Evolutionary conservation across 1,140 invertebrate genomes (phyloP).

Genomic region (Phthorimaea operculella): DNA sequence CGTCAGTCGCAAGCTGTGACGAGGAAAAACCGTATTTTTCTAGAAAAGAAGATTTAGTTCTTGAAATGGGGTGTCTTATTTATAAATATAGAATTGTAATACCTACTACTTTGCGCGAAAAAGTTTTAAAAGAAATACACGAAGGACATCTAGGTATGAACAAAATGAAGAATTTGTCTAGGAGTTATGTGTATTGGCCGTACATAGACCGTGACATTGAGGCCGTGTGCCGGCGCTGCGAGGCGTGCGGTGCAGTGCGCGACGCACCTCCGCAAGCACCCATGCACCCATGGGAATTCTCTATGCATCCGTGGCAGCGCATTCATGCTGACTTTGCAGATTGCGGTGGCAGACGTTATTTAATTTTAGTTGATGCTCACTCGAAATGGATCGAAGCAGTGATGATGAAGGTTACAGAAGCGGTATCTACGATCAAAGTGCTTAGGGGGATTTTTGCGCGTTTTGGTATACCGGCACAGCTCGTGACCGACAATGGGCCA

Average conservation of each 20-base stretch:
- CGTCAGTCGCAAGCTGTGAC: background rate
- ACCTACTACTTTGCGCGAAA: slow-evolving; percentile 23
- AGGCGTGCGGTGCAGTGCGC: slow-evolving; percentile 6
- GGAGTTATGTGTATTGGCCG: slow-evolving; percentile 50
- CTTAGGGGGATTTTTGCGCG: slow-evolving; percentile 1
- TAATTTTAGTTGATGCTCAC: slow-evolving; percentile 8
- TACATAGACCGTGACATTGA: slow-evolving; percentile 44
- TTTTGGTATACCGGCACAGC: slow-evolving; percentile 20
- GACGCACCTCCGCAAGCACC: slow-evolving; percentile 9
- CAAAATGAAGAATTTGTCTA: slow-evolving; percentile 53
- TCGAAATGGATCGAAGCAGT: slow-evolving; percentile 8
- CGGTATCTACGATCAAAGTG: slow-evolving; percentile 3
- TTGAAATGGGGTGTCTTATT: slow-evolving; percentile 11
- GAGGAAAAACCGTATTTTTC: slow-evolving; percentile 14
- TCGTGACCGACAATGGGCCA: slow-evolving; percentile 25
- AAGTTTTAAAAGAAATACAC: slow-evolving; percentile 44
- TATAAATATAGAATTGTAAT: slow-evolving; percentile 38
- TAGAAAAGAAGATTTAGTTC: slow-evolving; percentile 9
- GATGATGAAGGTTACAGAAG: background rate
- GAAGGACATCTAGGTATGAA: slow-evolving; percentile 40
- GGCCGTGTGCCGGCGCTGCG: slow-evolving; percentile 4
- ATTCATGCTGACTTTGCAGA: slow-evolving; percentile 15
- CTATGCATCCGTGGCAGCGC: slow-evolving; percentile 13
- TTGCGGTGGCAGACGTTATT: slow-evolving; percentile 1
- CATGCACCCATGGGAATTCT: slow-evolving; percentile 16